Percentiles rank a stretch among this genome's conserved stretches.
Conservation (phyloP, 2,113 vertebrate genomes). For the Sceloporus tristichus region DNA sequence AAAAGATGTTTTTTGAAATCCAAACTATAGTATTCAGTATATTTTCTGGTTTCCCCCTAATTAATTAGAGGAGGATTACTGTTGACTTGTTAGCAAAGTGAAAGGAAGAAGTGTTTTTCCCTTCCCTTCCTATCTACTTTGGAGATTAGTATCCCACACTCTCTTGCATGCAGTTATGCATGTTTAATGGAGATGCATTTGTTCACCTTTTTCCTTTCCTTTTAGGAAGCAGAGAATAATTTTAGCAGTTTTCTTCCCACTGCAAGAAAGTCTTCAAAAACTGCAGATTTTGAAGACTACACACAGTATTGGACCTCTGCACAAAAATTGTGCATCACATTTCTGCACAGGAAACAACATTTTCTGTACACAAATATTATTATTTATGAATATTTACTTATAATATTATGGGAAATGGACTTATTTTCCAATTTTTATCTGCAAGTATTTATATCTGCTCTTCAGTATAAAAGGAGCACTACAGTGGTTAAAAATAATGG, state of each 20-base stretch:
- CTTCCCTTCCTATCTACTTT: neutral
- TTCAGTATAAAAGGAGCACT: too few species aligned
- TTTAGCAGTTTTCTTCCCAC: neutral
- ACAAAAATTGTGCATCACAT: too few species aligned
- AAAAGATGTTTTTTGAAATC: conserved; percentile 10
- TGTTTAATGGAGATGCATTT: neutral
- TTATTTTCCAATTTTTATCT: neutral
- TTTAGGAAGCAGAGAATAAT: neutral
- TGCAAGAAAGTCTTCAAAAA: too few species aligned
- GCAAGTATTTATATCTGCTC: neutral
- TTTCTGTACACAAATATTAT: neutral
- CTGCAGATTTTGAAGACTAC: too few species aligned
- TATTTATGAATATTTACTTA: too few species aligned
- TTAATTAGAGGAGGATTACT: neutral
- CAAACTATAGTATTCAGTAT: neutral
- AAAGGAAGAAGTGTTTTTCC: neutral
- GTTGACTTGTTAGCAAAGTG: neutral
- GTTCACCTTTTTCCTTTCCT: neutral
- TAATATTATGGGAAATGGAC: too few species aligned
- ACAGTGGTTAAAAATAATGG: neutral
- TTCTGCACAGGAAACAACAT: neutral
- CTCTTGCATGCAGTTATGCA: too few species aligned
- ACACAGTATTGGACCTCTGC: too few species aligned
- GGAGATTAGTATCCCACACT: neutral
- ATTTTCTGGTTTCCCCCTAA: neutral